Evolutionary conservation across 1,140 invertebrate species (phyloP).

Genomic region (Zaprionus gabonicus): DNA sequence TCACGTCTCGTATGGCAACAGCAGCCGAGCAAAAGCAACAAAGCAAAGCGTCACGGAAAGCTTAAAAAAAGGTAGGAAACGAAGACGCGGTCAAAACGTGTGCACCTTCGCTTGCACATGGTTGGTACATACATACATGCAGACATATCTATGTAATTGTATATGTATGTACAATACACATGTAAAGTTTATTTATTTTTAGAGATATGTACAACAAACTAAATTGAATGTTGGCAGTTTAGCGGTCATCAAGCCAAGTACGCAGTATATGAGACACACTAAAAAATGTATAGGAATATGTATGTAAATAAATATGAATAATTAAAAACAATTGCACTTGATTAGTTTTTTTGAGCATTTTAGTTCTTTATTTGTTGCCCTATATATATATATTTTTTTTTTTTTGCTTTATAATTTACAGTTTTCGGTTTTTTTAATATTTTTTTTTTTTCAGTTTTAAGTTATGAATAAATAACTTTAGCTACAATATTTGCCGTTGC

Average conservation of each 20-base stretch:
- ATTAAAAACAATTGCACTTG: not conserved
- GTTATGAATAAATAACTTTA: conserved; percentile 48
- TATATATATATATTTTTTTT: conserved; percentile 28
- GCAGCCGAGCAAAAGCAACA: conserved; percentile 23
- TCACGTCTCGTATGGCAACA: conserved; percentile 43
- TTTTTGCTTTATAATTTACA: conserved; percentile 50
- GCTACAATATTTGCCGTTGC: conserved; percentile 18
- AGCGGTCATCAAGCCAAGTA: conserved; percentile 31
- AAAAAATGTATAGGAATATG: too few species aligned
- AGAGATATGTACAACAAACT: conserved; percentile 7
- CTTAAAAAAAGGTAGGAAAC: conserved; percentile 13
- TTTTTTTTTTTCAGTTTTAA: conserved; percentile 10
- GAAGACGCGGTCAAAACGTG: conserved; percentile 28
- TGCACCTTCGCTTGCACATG: conserved; percentile 1
- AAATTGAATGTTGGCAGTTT: conserved; percentile 29
- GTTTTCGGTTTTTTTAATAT: not conserved
- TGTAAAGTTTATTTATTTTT: conserved; percentile 16
- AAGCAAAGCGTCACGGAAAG: conserved; percentile 40
- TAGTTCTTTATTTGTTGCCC: conserved; percentile 27
- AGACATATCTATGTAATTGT: not conserved
- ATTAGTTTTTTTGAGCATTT: conserved; percentile 26
- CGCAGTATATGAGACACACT: not conserved
- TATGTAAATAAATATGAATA: conserved; percentile 6
- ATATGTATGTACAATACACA: conserved; percentile 1
- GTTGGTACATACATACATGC: conserved; percentile 14